These are phyloP conservation scores for Anoncus sp. DNA, from an alignment of 2,888 invertebrate species.

Conservation along the genomic window DNA sequence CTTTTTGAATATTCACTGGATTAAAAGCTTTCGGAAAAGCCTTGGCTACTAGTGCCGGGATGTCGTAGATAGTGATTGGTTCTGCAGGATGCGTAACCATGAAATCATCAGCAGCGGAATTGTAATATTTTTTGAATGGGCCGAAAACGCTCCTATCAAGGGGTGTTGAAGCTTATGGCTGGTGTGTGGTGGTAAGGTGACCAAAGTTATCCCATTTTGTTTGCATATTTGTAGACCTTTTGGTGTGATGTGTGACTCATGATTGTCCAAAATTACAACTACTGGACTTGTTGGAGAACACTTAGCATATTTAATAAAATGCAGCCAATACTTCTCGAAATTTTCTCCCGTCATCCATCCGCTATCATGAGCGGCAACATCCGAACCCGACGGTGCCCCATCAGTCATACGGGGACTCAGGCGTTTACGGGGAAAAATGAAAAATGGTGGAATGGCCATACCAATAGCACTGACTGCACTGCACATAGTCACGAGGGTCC, in stretches of 20 bases:
- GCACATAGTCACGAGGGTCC: constrained; percentile 70
- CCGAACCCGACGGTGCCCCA: constrained; percentile 62
- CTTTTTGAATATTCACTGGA: constrained; percentile 69
- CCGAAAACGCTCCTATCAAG: constrained; percentile 74
- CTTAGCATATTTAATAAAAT: not conserved
- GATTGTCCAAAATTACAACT: constrained; percentile 74
- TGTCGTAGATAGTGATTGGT: constrained; percentile 74
- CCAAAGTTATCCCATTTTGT: constrained; percentile 72
- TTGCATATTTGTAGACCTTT: constrained; percentile 71
- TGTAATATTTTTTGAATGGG: constrained; percentile 72
- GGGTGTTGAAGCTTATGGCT: constrained; percentile 77
- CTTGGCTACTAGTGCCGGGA: constrained; percentile 65
- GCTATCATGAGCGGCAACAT: constrained; percentile 66
- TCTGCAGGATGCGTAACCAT: constrained; percentile 65
- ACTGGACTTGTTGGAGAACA: constrained; percentile 51
- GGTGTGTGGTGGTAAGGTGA: constrained; percentile 76
- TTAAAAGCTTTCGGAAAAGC: constrained; percentile 46
- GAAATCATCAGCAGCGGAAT: constrained; percentile 18
- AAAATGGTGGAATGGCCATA: constrained; percentile 72
- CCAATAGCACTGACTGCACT: constrained; percentile 71
- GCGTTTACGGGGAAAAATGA: constrained; percentile 69
- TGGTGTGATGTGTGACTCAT: constrained; percentile 70
- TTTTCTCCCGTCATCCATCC: constrained; percentile 75
- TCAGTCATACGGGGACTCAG: constrained; percentile 36
- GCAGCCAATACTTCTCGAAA: constrained; percentile 57